Percentiles rank a stretch among this genome's conserved stretches.
phyloP scores from a whole-genome alignment of 2,797 vertebrate species.

The Martes flavigula region DNA sequence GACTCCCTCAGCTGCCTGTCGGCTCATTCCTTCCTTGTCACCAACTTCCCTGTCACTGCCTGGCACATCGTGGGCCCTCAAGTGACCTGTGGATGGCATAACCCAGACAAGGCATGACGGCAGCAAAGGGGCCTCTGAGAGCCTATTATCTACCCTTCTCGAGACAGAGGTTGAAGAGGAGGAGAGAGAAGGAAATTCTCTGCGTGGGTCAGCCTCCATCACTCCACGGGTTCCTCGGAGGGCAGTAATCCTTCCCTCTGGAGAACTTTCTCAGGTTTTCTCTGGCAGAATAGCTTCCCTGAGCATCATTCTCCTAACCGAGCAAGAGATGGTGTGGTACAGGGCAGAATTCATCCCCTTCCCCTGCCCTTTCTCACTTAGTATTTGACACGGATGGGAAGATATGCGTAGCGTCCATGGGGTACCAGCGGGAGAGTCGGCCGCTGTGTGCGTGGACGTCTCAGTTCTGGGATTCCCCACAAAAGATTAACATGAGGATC shows the following conservation, averaged over 20 bases:
- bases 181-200: background rate
- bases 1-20: background rate
- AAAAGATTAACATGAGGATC: background rate
- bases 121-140: too few species aligned
- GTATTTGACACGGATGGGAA: background rate
- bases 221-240: background rate
- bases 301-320: background rate
- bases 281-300: background rate
- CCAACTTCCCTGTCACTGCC: background rate
- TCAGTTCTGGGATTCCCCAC: background rate
- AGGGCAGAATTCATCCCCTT: background rate
- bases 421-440: background rate
- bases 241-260: background rate
- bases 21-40: background rate
- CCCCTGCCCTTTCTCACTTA: background rate
- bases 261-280: background rate
- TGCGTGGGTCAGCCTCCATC: fast-evolving
- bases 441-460: background rate
- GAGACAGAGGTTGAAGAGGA: background rate
- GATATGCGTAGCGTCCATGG: background rate
- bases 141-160: fast-evolving
- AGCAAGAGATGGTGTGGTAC: background rate
- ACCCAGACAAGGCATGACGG: background rate
- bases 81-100: background rate
- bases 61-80: fast-evolving